Conservation (phyloP, 1,140 invertebrate genomes). For the Mamestra configurata region DNA sequence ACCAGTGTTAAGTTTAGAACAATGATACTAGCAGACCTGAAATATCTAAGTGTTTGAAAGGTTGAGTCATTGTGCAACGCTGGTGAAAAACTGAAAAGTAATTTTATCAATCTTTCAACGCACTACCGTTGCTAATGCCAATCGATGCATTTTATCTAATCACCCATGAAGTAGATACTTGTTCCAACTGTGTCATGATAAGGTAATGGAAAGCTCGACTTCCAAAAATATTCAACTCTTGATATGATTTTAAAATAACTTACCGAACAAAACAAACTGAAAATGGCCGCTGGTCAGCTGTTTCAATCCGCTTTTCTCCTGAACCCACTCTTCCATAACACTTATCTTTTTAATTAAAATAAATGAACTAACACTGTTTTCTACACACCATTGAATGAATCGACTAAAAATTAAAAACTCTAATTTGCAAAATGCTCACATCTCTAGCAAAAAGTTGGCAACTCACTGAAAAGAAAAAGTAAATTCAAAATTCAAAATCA, state of each 20-base stretch:
- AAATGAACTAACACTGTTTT: not conserved
- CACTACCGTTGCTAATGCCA: not conserved
- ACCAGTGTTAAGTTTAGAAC: not conserved
- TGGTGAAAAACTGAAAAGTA: not conserved
- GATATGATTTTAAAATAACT: not conserved
- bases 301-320: constrained; percentile 39
- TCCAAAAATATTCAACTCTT: not conserved
- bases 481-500: constrained; percentile 16
- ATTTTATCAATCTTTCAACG: not conserved
- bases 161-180: not conserved
- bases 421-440: not conserved
- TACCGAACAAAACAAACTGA: constrained; percentile 23
- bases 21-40: not conserved
- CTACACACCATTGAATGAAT: not conserved
- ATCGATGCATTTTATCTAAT: constrained; percentile 38
- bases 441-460: constrained; percentile 21
- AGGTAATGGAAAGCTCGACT: constrained; percentile 3
- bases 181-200: not conserved
- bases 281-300: not conserved
- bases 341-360: constrained; percentile 21
- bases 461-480: constrained; percentile 9
- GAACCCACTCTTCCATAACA: constrained; percentile 35
- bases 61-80: not conserved
- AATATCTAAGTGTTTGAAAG: too few relatives aligned
- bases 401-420: not conserved